phyloP scores from a whole-genome alignment of 2,797 vertebrate species.

The Helarctos malayanus region DNA sequence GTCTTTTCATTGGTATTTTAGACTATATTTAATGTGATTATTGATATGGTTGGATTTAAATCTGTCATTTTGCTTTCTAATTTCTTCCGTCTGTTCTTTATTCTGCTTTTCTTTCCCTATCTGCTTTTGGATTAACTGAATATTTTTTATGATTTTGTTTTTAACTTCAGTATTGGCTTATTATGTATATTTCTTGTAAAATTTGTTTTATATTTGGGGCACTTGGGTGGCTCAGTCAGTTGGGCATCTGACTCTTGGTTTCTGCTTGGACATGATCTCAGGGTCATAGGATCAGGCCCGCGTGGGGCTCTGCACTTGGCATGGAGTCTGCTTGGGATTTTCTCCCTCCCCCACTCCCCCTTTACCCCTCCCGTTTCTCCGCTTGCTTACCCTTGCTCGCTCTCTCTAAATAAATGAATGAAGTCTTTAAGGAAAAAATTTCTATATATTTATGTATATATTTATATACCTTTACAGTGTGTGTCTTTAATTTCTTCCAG shows the following conservation, averaged over 20 bases:
- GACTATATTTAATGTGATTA: background rate
- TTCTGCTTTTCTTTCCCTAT: background rate
- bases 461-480: background rate
- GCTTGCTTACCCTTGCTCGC: too few species aligned
- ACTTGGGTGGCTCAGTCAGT: background rate
- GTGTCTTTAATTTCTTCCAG: background rate
- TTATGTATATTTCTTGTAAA: background rate
- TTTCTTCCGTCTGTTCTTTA: background rate
- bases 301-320: background rate
- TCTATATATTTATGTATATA: too few species aligned
- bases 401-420: background rate
- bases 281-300: background rate
- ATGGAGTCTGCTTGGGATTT: background rate
- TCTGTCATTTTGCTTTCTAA: background rate
- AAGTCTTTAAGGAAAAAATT: background rate
- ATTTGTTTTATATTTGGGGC: background rate
- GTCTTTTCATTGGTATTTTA: background rate
- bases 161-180: background rate
- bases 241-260: background rate
- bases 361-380: background rate
- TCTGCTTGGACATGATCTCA: background rate
- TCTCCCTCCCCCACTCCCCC: background rate
- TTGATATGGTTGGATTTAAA: background rate
- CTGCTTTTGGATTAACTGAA: background rate
- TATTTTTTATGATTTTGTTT: background rate